Evolutionary conservation across 2,113 vertebrate species (phyloP).

Genomic region (Ciconia maguari): DNA sequence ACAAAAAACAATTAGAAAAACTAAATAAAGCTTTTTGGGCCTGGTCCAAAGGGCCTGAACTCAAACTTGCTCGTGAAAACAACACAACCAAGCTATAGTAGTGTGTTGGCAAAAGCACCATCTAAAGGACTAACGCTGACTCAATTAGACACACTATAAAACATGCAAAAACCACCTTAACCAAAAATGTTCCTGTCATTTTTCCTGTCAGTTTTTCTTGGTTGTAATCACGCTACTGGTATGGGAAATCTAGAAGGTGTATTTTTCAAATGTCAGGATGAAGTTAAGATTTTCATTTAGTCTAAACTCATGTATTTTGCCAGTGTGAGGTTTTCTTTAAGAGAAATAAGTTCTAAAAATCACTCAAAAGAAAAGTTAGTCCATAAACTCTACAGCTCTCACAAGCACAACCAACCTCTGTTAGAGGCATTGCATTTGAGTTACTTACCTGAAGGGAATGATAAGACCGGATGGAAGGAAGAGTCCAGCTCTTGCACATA

Average conservation of each 20-base stretch:
- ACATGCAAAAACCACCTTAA: background rate
- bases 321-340: background rate
- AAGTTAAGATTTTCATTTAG: background rate
- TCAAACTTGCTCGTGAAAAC: background rate
- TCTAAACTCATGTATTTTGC: background rate
- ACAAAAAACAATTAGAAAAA: background rate
- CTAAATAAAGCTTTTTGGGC: background rate
- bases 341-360: background rate
- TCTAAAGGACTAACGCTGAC: background rate
- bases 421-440: background rate
- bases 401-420: background rate
- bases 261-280: background rate
- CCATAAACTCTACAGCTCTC: background rate
- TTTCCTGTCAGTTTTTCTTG: background rate
- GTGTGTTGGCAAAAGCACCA: background rate
- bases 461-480: constrained; percentile 73
- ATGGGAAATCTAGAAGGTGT: background rate
- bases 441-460: constrained; percentile 79
- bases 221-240: background rate
- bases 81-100: background rate
- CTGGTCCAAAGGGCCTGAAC: background rate
- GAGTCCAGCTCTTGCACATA: constrained; percentile 72
- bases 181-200: background rate
- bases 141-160: background rate
- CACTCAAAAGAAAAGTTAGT: background rate